A percentile compares a stretch with the other conserved stretches of the same genome.
phyloP scores from a whole-genome alignment of 1,140 invertebrate genomes.

The Drosophila lacertosa region DNA sequence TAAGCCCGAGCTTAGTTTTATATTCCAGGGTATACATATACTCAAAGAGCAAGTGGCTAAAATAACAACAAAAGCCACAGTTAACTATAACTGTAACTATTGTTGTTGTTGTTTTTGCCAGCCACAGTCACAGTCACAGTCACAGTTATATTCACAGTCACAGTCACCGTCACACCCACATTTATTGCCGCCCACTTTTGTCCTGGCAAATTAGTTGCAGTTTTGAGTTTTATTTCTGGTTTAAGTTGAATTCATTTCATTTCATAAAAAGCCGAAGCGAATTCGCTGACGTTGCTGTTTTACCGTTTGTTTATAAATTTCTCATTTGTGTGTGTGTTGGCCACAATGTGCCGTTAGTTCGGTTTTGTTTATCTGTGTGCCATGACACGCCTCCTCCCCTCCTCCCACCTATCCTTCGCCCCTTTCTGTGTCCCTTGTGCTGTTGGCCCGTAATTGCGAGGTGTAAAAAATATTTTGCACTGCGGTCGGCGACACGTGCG shows the following conservation, averaged over 20 bases:
- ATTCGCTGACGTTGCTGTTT: slow-evolving; percentile 29
- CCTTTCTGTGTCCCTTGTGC: neutral
- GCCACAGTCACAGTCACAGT: slow-evolving; percentile 5
- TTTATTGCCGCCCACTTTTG: slow-evolving; percentile 13
- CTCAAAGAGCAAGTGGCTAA: slow-evolving; percentile 23
- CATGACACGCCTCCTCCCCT: slow-evolving; percentile 4
- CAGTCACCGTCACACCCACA: too few relatives aligned
- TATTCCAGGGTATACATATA: slow-evolving; percentile 42
- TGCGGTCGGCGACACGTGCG: slow-evolving; percentile 71
- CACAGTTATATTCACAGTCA: too few relatives aligned
- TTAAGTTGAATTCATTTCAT: slow-evolving; percentile 43
- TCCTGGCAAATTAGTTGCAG: slow-evolving; percentile 63
- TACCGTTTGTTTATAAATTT: slow-evolving; percentile 49
- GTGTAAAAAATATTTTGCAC: slow-evolving; percentile 75
- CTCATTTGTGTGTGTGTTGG: slow-evolving; percentile 41
- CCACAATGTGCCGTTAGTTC: slow-evolving; percentile 57
- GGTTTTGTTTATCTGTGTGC: slow-evolving; percentile 68
- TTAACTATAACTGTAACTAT: slow-evolving; percentile 14
- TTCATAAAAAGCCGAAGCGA: slow-evolving; percentile 37
- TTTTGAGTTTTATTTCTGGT: slow-evolving; percentile 67
- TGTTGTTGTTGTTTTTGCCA: neutral
- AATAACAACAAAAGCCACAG: slow-evolving; percentile 26
- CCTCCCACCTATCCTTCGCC: neutral
- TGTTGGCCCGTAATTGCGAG: slow-evolving; percentile 59
- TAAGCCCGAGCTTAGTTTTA: too few relatives aligned